Base-by-base conservation (phyloP, 2,888 invertebrate genomes). In the Diplolepis rosae region DNA sequence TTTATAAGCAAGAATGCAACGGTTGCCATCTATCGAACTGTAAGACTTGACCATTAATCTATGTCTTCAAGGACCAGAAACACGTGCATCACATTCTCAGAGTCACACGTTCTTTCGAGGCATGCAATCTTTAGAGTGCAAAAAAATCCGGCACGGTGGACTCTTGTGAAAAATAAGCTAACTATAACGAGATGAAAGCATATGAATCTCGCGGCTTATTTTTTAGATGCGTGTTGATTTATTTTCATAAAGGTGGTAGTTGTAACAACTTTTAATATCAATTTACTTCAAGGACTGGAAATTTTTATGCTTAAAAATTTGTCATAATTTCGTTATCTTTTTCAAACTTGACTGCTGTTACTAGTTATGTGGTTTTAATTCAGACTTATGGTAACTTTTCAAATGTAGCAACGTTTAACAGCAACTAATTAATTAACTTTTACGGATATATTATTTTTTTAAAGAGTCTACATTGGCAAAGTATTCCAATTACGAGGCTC, bases 41-140 rank as follows among this genome's bases (percentile, higher is more conserved):
- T 74, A 75, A 73, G 73, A 74, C 73, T 61, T 75, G 79, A 81
- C 80, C 82, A 83, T 82, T 81, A 81, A 82, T 82, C 83, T 81
- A 79, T 75, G 82, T 82, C 82, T 65, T 71, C 65, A 71, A 77
- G 70, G 61, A 61, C 39, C 61, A 61, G 32, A 18, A 61, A 39
- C 56, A 61, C 61, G 39, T 61, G 61, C 27, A 15, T 27, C 22
- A n/a, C 39, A 61, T 24, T 24, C 61, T 39, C 39, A 39, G 18
- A 11, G 48, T 48, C 22, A 11, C 22, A 1, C 48, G 22, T 22
- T 4, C 22, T 32, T 54, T 30, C 22, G 9, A 15, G 54, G 18
- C 32, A 30, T 30, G 54, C 54, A 54, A 30, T 18, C 54, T 32
- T 32, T 5, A 32, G 32, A 54, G 5, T 54, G 32, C 54, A 54